Conservation (phyloP, 30 jellyfish, hydroid and myxozoan species). For the Hydractinia symbiolongicarpus region DNA sequence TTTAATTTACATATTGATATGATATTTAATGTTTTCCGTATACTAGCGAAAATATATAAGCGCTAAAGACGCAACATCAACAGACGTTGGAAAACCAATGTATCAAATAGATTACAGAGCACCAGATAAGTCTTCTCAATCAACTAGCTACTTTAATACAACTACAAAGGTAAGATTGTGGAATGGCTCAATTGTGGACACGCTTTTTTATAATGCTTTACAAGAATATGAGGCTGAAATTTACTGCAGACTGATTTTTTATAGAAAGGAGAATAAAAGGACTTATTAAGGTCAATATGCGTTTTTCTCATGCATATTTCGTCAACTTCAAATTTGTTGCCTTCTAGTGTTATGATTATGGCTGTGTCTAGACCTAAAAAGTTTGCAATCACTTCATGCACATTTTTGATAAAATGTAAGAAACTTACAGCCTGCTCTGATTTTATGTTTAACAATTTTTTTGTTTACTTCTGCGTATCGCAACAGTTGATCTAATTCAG, state of each 20-base stretch:
- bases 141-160: background rate
- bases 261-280: background rate
- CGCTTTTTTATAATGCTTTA: background rate
- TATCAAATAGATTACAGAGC: background rate
- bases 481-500: too few species aligned
- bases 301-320: too few species aligned
- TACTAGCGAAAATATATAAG: background rate
- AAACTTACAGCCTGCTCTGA: too few species aligned
- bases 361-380: too few species aligned
- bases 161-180: conserved; percentile 5
- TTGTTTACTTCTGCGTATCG: too few species aligned
- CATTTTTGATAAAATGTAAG: too few species aligned
- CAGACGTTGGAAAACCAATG: background rate
- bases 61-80: background rate
- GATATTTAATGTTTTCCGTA: background rate
- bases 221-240: background rate
- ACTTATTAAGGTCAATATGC: background rate
- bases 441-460: too few species aligned
- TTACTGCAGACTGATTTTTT: too few species aligned
- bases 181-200: background rate
- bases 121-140: background rate
- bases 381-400: too few species aligned
- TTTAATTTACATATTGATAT: background rate
- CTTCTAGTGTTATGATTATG: too few species aligned
- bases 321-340: too few species aligned